Percentiles rank a stretch among this genome's conserved stretches.
Conservation (phyloP, 2,888 invertebrate species). For the Caenorhabditis sp. region DNA sequence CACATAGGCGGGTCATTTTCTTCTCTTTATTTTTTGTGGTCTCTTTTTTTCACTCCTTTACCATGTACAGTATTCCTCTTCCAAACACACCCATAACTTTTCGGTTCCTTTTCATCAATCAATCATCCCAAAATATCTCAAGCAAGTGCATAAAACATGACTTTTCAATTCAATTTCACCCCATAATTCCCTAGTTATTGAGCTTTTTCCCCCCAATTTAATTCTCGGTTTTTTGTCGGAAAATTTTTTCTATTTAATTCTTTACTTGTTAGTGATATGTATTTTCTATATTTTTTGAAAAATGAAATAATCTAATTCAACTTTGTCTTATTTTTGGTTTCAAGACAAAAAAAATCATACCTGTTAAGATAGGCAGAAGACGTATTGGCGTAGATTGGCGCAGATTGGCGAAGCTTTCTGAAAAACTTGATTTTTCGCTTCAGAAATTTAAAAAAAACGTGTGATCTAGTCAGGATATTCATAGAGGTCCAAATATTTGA, state of each 20-base stretch:
- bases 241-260: background rate
- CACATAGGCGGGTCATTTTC: background rate
- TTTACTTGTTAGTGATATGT: background rate
- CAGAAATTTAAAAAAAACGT: too few species aligned
- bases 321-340: too few species aligned
- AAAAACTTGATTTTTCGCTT: too few species aligned
- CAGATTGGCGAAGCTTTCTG: too few species aligned
- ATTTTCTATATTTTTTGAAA: background rate
- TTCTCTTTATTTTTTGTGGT: background rate
- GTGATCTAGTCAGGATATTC: too few species aligned
- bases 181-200: too few species aligned
- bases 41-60: background rate
- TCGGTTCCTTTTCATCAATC: too few species aligned
- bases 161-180: background rate
- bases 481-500: too few species aligned
- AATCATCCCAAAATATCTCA: too few species aligned
- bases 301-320: background rate
- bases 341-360: background rate
- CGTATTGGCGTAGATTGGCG: too few species aligned
- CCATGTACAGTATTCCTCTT: background rate
- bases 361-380: background rate
- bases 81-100: too few species aligned
- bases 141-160: background rate
- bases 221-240: background rate
- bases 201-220: too few species aligned